Evolutionary conservation across 2,113 vertebrate genomes (phyloP), one percentile per base, ranked within the genome.

Genomic region (Apeltes quadracus): DNA sequence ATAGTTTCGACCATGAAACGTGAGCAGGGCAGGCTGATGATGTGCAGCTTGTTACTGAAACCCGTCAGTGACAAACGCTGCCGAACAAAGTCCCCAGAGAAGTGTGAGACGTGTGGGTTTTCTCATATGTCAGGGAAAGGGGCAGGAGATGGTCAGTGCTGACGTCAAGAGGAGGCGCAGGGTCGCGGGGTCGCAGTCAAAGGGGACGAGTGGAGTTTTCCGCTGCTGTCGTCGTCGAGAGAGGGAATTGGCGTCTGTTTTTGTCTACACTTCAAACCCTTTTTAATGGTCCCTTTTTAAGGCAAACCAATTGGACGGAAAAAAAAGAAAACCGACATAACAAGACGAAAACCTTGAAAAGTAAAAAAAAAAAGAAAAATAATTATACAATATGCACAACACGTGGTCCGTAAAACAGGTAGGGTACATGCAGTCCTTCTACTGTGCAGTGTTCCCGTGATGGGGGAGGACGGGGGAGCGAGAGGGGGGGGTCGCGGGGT

Each of bases 241-340:
- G 39, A 71, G 77, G 73, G 82, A 83, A 89, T n/a, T 84, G 89
- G 82, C 66, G 50, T 85, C 87, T 81, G 83, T 81, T 86, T 79
- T 82, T 78, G 79, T 88, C 78, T 87, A 86, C 83, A 88, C 83
- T 89, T 91, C 82, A 89, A 77, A 90, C 89, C 88, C 91, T 93
- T 93, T 93, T 94, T 93, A 91, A 90, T 63, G 92, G 93, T 93
- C 92, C 93, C 93, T 94, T 94, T 90, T 91, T 72, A 94, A 94
- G 94, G 93, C 93, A 91, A 92, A 94, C 93, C 92, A 92, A 85
- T 84, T 39, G 57, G 85, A 92, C 83, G 79, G 34, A 83, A 83
- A 23, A 57, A 34, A 82, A 74, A 84, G 71, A 88, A 70, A 84
- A 70, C 79, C 70, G 89, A 88, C 85, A 87, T 79, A 67, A 81